Percentiles rank a stretch among this genome's conserved stretches.
Evolutionary conservation across 2,888 invertebrate genomes (phyloP).

Genomic region (Agrotis clavis): DNA sequence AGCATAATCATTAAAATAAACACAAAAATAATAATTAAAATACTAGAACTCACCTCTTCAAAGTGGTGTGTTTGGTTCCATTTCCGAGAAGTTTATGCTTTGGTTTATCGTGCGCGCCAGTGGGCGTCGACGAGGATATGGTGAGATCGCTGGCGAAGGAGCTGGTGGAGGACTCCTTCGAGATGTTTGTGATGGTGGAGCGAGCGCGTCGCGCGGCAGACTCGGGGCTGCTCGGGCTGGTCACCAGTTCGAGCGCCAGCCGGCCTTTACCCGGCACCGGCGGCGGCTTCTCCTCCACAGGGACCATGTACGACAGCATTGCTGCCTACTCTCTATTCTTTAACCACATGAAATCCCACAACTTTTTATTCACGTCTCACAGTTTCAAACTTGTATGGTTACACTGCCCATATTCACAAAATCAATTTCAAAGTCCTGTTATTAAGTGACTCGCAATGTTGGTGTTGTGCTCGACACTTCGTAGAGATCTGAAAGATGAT

Average conservation of each 20-base stretch:
- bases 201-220: constrained; percentile 77
- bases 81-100: constrained; percentile 93
- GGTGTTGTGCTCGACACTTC: constrained; percentile 58
- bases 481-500: constrained; percentile 78
- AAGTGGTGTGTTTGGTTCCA: constrained; percentile 93
- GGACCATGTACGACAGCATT: constrained; percentile 96
- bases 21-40: not conserved
- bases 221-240: constrained; percentile 83
- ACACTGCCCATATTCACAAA: constrained; percentile 51
- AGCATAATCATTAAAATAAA: not conserved
- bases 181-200: constrained; percentile 78
- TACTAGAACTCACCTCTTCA: constrained; percentile 92
- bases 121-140: constrained; percentile 92
- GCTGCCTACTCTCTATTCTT: constrained; percentile 68
- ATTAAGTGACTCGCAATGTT: constrained; percentile 43
- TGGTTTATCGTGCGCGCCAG: constrained; percentile 92
- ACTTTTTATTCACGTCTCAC: constrained; percentile 59
- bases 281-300: constrained; percentile 94
- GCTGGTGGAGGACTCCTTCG: constrained; percentile 94
- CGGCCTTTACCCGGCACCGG: constrained; percentile 90
- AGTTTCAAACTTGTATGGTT: constrained; percentile 55
- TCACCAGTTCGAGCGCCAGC: constrained; percentile 87
- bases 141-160: constrained; percentile 93
- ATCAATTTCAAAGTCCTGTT: constrained; percentile 39
- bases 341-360: constrained; percentile 58